Percentiles rank a stretch among this genome's conserved stretches.
phyloP scores from a whole-genome alignment of 1,140 invertebrate species.

The Caenorhabditis tropicalis region DNA sequence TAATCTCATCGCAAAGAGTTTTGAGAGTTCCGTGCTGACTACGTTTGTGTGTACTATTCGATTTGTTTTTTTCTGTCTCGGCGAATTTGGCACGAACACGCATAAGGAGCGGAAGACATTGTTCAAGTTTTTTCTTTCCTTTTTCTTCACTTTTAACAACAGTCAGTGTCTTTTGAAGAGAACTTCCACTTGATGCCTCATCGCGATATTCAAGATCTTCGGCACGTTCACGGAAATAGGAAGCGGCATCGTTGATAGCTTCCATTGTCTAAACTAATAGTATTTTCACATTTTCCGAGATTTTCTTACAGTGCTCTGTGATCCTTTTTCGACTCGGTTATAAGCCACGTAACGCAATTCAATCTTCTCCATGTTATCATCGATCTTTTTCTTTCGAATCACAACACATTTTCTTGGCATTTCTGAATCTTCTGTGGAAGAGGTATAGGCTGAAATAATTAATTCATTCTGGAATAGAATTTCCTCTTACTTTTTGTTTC shows the following conservation, averaged over 20 bases:
- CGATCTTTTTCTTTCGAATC: slow-evolving; percentile 11
- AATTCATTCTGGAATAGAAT: too few relatives aligned
- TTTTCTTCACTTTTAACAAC: neutral
- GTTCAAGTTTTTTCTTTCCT: neutral
- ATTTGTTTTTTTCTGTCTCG: neutral
- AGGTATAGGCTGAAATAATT: neutral
- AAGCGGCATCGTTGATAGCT: neutral
- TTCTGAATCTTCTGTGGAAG: neutral
- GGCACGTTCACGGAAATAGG: neutral
- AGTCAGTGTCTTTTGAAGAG: neutral
- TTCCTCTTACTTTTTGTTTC: neutral
- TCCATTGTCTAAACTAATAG: neutral
- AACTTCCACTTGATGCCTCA: neutral
- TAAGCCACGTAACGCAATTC: slow-evolving; percentile 24
- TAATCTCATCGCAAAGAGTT: slow-evolving; percentile 3
- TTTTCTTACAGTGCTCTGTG: neutral
- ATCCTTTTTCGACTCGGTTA: neutral
- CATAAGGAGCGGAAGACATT: neutral
- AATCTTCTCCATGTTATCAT: neutral
- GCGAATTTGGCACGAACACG: neutral
- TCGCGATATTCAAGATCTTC: slow-evolving; percentile 9
- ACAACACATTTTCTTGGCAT: slow-evolving; percentile 9
- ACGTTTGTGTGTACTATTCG: neutral
- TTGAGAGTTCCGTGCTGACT: neutral
- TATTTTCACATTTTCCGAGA: neutral